These are phyloP conservation scores for Acronicta aceris DNA, from an alignment of 2,888 invertebrate genomes.

Conservation along the genomic window DNA sequence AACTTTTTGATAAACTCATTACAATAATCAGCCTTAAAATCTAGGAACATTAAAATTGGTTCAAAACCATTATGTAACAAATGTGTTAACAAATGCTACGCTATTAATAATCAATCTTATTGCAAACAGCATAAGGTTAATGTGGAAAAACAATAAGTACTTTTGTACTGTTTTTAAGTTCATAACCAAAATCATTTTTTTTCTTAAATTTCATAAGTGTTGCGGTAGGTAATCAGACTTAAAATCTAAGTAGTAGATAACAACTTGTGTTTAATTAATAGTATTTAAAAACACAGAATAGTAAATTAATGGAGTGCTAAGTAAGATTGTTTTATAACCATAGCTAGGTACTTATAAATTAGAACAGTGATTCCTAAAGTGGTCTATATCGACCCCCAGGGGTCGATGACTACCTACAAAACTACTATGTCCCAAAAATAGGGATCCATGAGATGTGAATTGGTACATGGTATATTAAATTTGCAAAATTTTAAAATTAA, in stretches of 20 bases:
- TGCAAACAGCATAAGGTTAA: not conserved
- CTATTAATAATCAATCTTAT: slow-evolving; percentile 26
- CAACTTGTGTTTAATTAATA: not conserved
- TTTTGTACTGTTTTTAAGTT: slow-evolving; percentile 15
- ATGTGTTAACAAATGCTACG: slow-evolving; percentile 8
- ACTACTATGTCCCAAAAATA: too few species aligned
- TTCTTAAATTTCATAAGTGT: slow-evolving; percentile 24
- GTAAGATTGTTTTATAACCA: too few species aligned
- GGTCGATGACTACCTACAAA: too few species aligned
- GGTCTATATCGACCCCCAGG: too few species aligned
- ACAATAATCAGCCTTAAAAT: slow-evolving; percentile 43
- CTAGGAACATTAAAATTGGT: slow-evolving; percentile 30
- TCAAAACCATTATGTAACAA: slow-evolving; percentile 30
- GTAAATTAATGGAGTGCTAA: too few species aligned
- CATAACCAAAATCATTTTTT: slow-evolving; percentile 30
- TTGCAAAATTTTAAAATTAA: too few species aligned
- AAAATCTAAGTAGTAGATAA: not conserved
- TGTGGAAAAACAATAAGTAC: slow-evolving; percentile 5
- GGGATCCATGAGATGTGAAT: too few species aligned
- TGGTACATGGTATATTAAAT: too few species aligned
- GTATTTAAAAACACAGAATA: not conserved
- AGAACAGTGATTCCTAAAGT: too few species aligned
- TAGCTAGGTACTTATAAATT: too few species aligned
- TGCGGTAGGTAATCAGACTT: slow-evolving; percentile 9
- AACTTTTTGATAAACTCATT: slow-evolving; percentile 24